Evolutionary conservation across 2,888 invertebrate species (phyloP).

Genomic region (Andrena haemorrhoa): DNA sequence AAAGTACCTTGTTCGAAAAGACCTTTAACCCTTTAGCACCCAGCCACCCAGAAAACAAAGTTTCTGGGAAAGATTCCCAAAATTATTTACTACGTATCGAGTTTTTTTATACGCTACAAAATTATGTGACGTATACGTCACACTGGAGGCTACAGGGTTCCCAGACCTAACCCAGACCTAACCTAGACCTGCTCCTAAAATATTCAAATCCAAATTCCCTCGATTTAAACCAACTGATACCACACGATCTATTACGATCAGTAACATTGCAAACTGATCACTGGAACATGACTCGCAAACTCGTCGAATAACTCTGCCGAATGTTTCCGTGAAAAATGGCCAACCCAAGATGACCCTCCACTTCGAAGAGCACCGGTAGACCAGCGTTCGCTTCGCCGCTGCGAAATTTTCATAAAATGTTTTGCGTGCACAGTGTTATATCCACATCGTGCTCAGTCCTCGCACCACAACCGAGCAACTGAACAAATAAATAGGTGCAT

Average conservation of each 20-base stretch:
- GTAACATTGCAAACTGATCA: neutral
- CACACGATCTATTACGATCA: neutral
- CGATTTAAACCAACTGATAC: too few species aligned
- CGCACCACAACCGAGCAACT: conserved; percentile 48
- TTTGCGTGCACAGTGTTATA: conserved; percentile 24
- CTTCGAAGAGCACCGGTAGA: neutral
- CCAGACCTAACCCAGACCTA: too few species aligned
- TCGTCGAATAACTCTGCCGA: neutral
- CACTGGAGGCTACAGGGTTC: too few species aligned
- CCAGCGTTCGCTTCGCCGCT: neutral
- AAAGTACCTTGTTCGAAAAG: too few species aligned
- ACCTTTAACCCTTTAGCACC: too few species aligned
- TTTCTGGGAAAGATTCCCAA: too few species aligned
- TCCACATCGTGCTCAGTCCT: conserved; percentile 34
- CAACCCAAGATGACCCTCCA: neutral
- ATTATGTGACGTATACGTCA: too few species aligned
- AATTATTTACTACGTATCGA: too few species aligned
- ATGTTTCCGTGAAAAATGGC: neutral
- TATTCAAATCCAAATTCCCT: too few species aligned
- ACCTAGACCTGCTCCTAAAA: too few species aligned
- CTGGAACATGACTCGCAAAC: neutral
- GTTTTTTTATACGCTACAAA: too few species aligned
- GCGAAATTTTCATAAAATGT: neutral
- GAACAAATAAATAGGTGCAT: conserved; percentile 76
- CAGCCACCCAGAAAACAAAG: too few species aligned